Base-by-base conservation (phyloP, 2,888 invertebrate species). In the Drosophila pseudotakahashii region DNA sequence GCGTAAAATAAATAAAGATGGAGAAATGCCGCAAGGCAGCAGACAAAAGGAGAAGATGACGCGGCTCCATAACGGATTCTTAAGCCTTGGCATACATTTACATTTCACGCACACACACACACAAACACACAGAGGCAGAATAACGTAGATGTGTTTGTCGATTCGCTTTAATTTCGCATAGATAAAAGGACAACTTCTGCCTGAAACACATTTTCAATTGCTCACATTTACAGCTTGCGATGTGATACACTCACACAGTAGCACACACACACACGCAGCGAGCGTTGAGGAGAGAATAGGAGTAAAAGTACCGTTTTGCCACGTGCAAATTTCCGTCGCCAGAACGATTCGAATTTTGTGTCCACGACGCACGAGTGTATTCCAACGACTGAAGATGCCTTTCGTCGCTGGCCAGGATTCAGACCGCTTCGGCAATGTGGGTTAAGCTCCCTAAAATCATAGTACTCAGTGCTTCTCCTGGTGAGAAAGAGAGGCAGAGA, bases 321-420 rank as follows among this genome's bases (percentile, higher is more conserved):
- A 67, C 66, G 66, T 66, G 66, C 66, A 66, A 47, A 45, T 71
- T 47, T 51, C 34, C 55, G 55, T 67, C 57, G 69, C 57, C 54
- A 42, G 41, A 70, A 52, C 37, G 60, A 58, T 66, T 78, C 48
- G 10, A 68, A 47, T 73, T 85, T 73, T 30, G 76, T 77, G 87
- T 69, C 84, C 88, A 87, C 88, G 85, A 80, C 88, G 85, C 82
- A 85, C 90, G 90, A 90, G 87, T 81, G 86, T 77, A 88, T 89
- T 85, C 88, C 89, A 89, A 89, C 89, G 90, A 90, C 90, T 90
- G 82, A 90, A 86, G 83, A 66, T 68, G 54, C 58, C 50, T 44
- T 69, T 75, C 74, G 64, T 55, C 19, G 59, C 36, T 44, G 73
- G 73, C 72, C 73, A 76, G 63, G 69, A 69, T 73, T 57, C 72